Base-by-base conservation (phyloP, 2,888 invertebrate species). In the Cynaeus angustus region DNA sequence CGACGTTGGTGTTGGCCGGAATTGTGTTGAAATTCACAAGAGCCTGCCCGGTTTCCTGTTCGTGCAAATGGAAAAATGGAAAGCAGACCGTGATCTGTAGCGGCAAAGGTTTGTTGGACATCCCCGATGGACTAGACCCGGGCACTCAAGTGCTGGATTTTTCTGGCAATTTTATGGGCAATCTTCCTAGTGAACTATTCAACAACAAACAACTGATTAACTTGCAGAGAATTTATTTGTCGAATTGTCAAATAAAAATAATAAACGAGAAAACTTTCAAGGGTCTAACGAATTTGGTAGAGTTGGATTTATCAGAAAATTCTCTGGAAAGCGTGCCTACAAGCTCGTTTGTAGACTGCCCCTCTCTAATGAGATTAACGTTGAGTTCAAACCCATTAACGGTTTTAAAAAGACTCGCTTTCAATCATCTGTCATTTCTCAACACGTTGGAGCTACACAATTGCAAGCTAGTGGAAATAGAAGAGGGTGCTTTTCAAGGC, bases 31-130 rank as follows among this genome's bases (percentile, higher is more conserved):
- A 41, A 53, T n/a, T 55, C 4, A n/a, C 70, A 12, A 26, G 53
- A 6, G 88, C 89, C 58, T 96, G 96, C 83, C 95, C 95, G 21
- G 86, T 89, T 28, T 90, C 91, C 75, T 97, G 96, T 85, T 88
- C 90, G 61, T 97, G 97, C 87, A 95, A 95, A 83, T 96, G 96
- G 96, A 95, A 95, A 84, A 92, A 93, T 81, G 96, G 96, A 53
- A 97, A 97, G 82, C 93, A 95, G 82, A 94, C 94, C 74, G 95
- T 95, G 56, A 95, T 96, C 83, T 97, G 97, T 85, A 89, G 91
- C 52, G 91, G 92, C 71, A 91, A 92, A 81, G 91, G 90, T 56
- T 87, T 96, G 59, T 89, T 91, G 73, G 88, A 89, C 8, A 90
- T 96, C 66, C 96, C 96, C 0, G 90, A 90, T 77, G 91, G 92